Base-by-base conservation (phyloP, 2,888 invertebrate species). In the Diadegma fenestrale region DNA sequence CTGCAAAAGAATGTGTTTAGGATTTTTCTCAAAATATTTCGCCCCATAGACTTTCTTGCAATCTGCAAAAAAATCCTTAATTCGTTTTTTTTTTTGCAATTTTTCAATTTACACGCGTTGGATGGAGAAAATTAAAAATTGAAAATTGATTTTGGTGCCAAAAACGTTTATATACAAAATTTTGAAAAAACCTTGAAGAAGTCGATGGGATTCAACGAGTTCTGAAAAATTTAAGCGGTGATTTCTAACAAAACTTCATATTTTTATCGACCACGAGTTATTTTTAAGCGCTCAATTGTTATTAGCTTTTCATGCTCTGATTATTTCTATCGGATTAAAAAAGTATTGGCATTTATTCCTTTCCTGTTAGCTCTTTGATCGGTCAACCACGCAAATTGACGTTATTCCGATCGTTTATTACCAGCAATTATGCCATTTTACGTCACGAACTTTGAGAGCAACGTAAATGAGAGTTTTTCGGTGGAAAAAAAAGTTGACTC, bases 321-420 rank as follows among this genome's bases (percentile, higher is more conserved):
- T 71, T 71, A 71, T 45, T 68, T 68, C n/a, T 26, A 45, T 58
- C 26, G 68, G 26, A 43, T 37, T 33, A 43, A 66, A 64, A 66
- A 43, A 66, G 17, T 61, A 64, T 64, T 37, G 64, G 37, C 3
- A 37, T 37, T 19, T 22, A 66, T 66, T 66, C 43, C 0, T 43
- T 26, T 68, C n/a, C 30, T 17, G 61, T 43, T 26, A 14, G 5
- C 26, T 26, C 58, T 58, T 58, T 58, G 58, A 58, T 26, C 12
- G 26, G 58, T 12, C 58, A 58, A 26, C 58, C 58, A 14, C 0
- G 37, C 1, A 26, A 14, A 26, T 58, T 22, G 58, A 14, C 26
- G 58, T 58, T 58, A 26, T 58, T 58, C 12, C 14, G 14, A 1
- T 26, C 26, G 26, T 58, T 26, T 14, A 58, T 58, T 26, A 26